Evolutionary conservation across 2,797 vertebrate species (phyloP), one percentile per base, ranked within the genome.

Genomic region (Apogon hyalosoma): DNA sequence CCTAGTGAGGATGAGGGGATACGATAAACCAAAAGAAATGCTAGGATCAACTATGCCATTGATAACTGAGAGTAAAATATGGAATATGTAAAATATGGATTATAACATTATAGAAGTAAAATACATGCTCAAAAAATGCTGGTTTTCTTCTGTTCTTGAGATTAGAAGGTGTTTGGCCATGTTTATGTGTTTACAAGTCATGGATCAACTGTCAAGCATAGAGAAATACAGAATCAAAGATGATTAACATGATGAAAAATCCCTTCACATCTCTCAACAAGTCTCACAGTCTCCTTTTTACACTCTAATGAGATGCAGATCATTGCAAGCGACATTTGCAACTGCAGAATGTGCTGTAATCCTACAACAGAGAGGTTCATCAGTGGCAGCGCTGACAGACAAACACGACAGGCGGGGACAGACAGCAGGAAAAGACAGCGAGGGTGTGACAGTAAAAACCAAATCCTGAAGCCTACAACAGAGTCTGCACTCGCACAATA

Each of bases 291-390:
- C 71, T 75, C 65, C 7, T 87, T 63, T 57, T 60, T 7, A 16
- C 0, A 16, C 64, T 75, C 43, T 81, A 78, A 90, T 80, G 74
- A 87, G 73, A 85, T 86, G 77, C 77, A 71, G 68, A 82, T 85
- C 69, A 56, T 72, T 16, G 36, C 14, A 1, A 45, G 62, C 39
- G 40, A 63, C 69, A 36, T 55, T 72, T 13, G 1, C 52, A 11
- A 16, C 54, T 31, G 69, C 56, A 57, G 73, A 75, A 69, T 41
- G 70, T 54, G 70, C 55, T 15, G 38, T 79, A 82, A 88, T 80
- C 78, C 70, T 36, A 40, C 72, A 68, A 85, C 63, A 69, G 54
- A 85, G 74, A 77, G 68, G 78, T 64, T 68, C 73, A 52, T 77
- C 76, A 77, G 69, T 53, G 4, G 43, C 21, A 2, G 4, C 49